A percentile compares a stretch with the other conserved stretches of the same genome.
Conservation (phyloP, 2,888 invertebrate genomes). For the Chymomyza caudatula region DNA sequence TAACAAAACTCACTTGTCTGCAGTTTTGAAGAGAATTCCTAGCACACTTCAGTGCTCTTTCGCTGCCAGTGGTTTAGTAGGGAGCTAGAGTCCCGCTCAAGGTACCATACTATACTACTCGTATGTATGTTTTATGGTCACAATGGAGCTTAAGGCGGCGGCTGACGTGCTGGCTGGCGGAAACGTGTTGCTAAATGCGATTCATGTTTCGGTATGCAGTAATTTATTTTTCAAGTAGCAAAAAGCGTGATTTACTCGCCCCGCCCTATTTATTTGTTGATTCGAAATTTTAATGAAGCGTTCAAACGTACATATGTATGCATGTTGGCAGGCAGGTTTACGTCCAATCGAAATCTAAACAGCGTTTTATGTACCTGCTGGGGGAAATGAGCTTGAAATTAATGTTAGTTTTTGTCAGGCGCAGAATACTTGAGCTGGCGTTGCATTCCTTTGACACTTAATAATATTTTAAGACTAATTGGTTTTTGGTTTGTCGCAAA, state of each 20-base stretch:
- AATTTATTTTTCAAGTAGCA: slow-evolving; percentile 73
- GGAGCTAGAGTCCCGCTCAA: background rate
- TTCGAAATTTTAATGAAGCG: slow-evolving; percentile 63
- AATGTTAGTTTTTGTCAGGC: slow-evolving; percentile 60
- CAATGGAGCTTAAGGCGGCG: background rate
- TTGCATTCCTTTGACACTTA: slow-evolving; percentile 44
- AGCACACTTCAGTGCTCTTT: slow-evolving; percentile 61
- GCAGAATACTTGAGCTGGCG: slow-evolving; percentile 9
- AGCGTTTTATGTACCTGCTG: too few species aligned
- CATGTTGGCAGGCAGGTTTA: too few species aligned
- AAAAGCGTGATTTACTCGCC: slow-evolving; percentile 61
- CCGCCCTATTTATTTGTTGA: slow-evolving; percentile 14
- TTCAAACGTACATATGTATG: background rate
- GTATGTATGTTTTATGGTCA: too few species aligned
- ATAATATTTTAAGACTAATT: slow-evolving; percentile 75
- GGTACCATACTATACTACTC: background rate
- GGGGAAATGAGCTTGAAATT: slow-evolving; percentile 40
- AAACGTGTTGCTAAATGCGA: background rate
- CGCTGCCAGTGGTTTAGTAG: slow-evolving; percentile 6
- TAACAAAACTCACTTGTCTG: slow-evolving; percentile 75
- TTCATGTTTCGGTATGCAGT: slow-evolving; percentile 41
- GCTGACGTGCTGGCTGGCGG: slow-evolving; percentile 17
- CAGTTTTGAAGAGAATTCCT: slow-evolving; percentile 75
- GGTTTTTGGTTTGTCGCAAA: slow-evolving; percentile 59
- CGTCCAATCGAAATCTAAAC: too few species aligned